Conservation (phyloP, 92 coral and sea anemone genomes). For the Anthopleura xanthogrammica region DNA sequence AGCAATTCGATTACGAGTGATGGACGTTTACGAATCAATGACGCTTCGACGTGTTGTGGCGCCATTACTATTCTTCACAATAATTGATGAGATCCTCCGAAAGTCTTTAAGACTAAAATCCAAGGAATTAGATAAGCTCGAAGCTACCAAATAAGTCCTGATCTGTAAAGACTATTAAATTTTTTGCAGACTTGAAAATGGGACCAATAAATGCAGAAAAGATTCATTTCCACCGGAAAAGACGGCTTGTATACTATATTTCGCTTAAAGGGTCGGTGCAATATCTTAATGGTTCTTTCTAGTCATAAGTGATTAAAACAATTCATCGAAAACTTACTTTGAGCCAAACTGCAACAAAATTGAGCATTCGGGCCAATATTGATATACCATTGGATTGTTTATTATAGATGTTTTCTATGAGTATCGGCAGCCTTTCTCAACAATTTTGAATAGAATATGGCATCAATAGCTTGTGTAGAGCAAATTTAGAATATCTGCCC, state of each 20-base stretch:
- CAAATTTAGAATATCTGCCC: not conserved
- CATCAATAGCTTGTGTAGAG: not conserved
- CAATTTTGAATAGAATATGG: too few species aligned
- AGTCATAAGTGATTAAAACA: not conserved
- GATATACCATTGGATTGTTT: too few species aligned
- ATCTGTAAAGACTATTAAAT: not conserved
- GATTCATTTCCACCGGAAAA: not conserved
- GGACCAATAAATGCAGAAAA: not conserved
- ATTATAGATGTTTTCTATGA: too few species aligned
- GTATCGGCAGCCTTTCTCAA: too few species aligned
- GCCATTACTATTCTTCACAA: not conserved
- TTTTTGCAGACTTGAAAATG: not conserved
- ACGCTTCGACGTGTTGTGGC: not conserved
- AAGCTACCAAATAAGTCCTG: not conserved
- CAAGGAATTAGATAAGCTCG: not conserved
- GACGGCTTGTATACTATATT: not conserved
- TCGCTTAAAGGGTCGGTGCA: not conserved
- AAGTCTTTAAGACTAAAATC: not conserved
- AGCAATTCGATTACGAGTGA: too few species aligned
- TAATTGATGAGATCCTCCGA: conserved; percentile 7
- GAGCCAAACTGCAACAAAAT: not conserved
- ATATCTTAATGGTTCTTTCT: too few species aligned
- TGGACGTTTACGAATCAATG: not conserved
- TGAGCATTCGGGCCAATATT: too few species aligned
- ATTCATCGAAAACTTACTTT: not conserved